Evolutionary conservation across 2,113 vertebrate genomes (phyloP), one percentile per base, ranked within the genome.

Genomic region (Mesitornis unicolor): DNA sequence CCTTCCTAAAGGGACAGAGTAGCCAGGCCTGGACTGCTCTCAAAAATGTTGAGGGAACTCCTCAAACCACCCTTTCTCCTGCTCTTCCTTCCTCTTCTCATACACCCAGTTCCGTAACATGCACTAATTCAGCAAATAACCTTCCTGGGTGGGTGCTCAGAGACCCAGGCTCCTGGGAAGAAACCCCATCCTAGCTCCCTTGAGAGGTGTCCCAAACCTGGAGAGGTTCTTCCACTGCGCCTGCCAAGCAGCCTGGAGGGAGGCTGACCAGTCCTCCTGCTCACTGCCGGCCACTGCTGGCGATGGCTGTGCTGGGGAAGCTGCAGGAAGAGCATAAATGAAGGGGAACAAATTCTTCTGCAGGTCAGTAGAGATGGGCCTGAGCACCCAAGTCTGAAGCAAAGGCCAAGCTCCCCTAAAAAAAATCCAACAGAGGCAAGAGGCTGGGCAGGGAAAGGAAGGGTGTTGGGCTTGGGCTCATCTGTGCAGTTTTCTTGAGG

Each of bases 161-260:
- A 36, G 56, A 80, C 67, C 81, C 83, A 81, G 45, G 51, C 35
- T 91, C 57, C 51, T 56, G 60, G 48, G 73, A 94, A 87, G 48
- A 94, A 93, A 57, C 22, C 6, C 38, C 84, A 45, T 91, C 92
- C 76, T 81, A 92, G 60, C 77, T 95, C 47, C 61, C 64, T 83
- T 87, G 77, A 38, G 93, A 94, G 78, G 94, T 21, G 91, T 97
- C 88, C 88, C 85, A 84, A 61, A 80, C 38, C 45, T 43, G 89
- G 63, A 87, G 77, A 78, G 64, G 38, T 67, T 97, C 94, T 95
- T 94, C 70, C 61, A 42, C 56, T 81, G 60, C 36, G 73, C 65
- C 84, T 95, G 92, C 87, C 83, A 81, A 67, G 71, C 33, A 71
- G 60, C 13, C 2, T 8, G 59, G 80, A 45, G 18, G 51, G 59